These are phyloP conservation scores for Euplagia quadripunctaria DNA, from an alignment of 2,888 invertebrate genomes.

Conservation along the genomic window DNA sequence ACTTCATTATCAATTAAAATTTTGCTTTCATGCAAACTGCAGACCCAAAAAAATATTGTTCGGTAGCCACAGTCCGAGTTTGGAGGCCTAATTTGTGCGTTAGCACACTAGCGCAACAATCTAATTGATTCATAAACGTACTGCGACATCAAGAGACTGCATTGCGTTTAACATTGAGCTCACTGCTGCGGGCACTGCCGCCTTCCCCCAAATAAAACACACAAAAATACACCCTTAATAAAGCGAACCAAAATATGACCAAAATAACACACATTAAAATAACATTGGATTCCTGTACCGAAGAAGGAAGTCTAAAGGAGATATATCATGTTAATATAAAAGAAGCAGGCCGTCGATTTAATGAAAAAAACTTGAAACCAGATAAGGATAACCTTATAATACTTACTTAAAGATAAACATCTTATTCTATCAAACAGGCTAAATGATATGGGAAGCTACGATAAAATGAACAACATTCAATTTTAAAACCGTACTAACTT, in stretches of 20 bases:
- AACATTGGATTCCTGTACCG: conserved; percentile 35
- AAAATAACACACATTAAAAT: conserved; percentile 45
- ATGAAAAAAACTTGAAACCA: not conserved
- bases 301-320: conserved; percentile 45
- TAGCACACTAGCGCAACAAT: conserved; percentile 86
- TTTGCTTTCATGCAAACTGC: conserved; percentile 29
- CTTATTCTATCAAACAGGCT: conserved; percentile 35
- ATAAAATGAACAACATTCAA: not conserved
- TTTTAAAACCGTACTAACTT: not conserved
- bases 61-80: conserved; percentile 76
- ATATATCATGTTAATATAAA: conserved; percentile 46
- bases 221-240: conserved; percentile 81
- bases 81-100: conserved; percentile 80
- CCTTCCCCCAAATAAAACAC: conserved; percentile 88
- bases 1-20: conserved; percentile 39
- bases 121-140: conserved; percentile 84
- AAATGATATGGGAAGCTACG: conserved; percentile 27
- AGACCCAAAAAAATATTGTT: conserved; percentile 64
- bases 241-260: conserved; percentile 51
- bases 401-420: conserved; percentile 18
- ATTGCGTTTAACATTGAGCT: conserved; percentile 92
- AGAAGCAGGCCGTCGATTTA: conserved; percentile 21
- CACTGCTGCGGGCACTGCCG: conserved; percentile 92
- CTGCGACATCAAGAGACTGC: conserved; percentile 88
- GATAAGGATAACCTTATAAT: not conserved